Evolutionary conservation across 2,888 invertebrate species (phyloP).

Genomic region (Nyleta sp.): DNA sequence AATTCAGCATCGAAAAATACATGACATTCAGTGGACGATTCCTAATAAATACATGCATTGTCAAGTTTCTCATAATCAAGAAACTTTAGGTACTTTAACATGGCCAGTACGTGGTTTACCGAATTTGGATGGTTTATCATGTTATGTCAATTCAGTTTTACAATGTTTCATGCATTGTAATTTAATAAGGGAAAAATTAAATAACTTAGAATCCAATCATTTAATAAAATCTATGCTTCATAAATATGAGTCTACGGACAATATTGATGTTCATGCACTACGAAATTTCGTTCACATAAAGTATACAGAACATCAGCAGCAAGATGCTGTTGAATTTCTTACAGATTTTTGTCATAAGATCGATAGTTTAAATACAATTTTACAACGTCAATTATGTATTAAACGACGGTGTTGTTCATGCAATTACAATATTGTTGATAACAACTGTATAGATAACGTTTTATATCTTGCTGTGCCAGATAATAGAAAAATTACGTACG

Average conservation of each 20-base stretch:
- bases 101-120: slow-evolving; percentile 2
- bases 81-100: neutral
- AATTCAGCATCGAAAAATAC: slow-evolving; percentile 52
- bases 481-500: neutral
- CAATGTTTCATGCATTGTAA: slow-evolving; percentile 4
- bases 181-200: slow-evolving; percentile 15
- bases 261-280: neutral
- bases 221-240: neutral
- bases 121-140: slow-evolving; percentile 2
- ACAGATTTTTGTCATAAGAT: slow-evolving; percentile 4
- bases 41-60: slow-evolving; percentile 16
- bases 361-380: neutral
- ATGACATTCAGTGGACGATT: slow-evolving; percentile 15
- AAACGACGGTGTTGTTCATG: slow-evolving; percentile 20
- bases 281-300: neutral
- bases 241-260: neutral
- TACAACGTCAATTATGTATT: slow-evolving; percentile 8
- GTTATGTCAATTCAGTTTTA: slow-evolving; percentile 13
- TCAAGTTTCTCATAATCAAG: slow-evolving; percentile 3
- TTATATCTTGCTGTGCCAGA: neutral
- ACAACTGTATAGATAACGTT: slow-evolving; percentile 6
- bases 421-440: slow-evolving; percentile 28
- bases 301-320: neutral
- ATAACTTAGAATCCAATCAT: slow-evolving; percentile 13
- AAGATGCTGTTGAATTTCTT: slow-evolving; percentile 39